phyloP scores from a whole-genome alignment of 2,888 invertebrate genomes.

The Nebria brevicollis region DNA sequence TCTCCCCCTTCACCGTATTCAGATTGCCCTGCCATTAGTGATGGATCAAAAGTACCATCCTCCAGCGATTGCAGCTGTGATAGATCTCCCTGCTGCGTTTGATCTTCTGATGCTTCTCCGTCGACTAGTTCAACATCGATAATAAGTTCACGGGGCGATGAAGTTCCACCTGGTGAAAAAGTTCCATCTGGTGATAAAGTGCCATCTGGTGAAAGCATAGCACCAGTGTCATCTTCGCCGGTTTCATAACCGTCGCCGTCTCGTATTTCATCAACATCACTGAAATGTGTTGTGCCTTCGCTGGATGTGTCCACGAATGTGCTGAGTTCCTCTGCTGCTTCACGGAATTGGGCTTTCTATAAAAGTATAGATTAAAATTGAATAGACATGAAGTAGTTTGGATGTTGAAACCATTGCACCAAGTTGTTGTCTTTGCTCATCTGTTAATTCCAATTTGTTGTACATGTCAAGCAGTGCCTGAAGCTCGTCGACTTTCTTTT shows the following conservation, averaged over 20 bases:
- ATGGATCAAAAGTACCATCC: too few relatives aligned
- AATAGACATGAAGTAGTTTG: background rate
- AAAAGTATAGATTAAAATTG: background rate
- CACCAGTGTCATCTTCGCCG: background rate
- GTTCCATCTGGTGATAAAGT: background rate
- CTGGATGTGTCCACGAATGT: constrained; percentile 19
- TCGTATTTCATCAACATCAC: constrained; percentile 13
- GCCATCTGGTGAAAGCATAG: background rate
- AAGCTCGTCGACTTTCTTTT: constrained; percentile 63
- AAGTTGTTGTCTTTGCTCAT: constrained; percentile 55
- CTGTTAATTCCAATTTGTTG: constrained; percentile 54
- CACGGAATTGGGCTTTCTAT: constrained; percentile 26
- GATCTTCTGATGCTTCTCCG: too few relatives aligned
- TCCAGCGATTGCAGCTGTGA: too few relatives aligned
- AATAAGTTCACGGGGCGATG: background rate
- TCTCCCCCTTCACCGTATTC: constrained; percentile 21
- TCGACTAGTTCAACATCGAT: background rate
- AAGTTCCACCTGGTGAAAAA: background rate
- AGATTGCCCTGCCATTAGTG: too few relatives aligned
- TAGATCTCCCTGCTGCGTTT: too few relatives aligned
- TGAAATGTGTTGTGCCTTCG: constrained; percentile 13
- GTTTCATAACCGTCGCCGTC: constrained; percentile 15
- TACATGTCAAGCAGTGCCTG: constrained; percentile 54
- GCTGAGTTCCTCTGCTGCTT: constrained; percentile 28
- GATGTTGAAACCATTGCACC: constrained; percentile 51